Evolutionary conservation across 2,888 invertebrate species (phyloP).

Genomic region (Azorinus chamasolen): DNA sequence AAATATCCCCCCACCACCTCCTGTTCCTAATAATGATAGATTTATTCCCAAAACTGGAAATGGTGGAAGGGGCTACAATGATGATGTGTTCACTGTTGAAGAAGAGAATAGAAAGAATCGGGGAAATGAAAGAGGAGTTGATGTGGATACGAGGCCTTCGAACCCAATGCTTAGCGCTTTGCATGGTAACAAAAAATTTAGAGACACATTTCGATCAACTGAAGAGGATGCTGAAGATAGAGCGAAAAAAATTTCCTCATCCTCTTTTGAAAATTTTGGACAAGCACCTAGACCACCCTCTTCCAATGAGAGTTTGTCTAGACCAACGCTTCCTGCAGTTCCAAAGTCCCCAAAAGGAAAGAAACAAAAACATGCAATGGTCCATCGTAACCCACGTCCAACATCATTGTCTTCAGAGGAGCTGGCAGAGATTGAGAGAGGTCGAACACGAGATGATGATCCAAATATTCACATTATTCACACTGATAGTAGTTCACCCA

Average conservation of each 20-base stretch:
- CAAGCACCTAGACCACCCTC: slow-evolving; percentile 61
- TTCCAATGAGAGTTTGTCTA: slow-evolving; percentile 23
- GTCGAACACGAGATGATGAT: slow-evolving; percentile 37
- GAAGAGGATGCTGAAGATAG: slow-evolving; percentile 78
- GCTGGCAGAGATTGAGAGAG: slow-evolving; percentile 56
- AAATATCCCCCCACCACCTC: slow-evolving; percentile 12
- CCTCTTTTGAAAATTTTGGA: slow-evolving; percentile 58
- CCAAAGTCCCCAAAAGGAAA: slow-evolving; percentile 58
- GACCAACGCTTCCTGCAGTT: slow-evolving; percentile 69
- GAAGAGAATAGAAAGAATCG: too few species aligned
- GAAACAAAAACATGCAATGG: slow-evolving; percentile 70
- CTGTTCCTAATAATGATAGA: background rate
- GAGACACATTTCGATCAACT: slow-evolving; percentile 69
- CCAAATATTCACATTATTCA: slow-evolving; percentile 38
- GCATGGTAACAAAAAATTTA: slow-evolving; percentile 73
- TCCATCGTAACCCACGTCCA: slow-evolving; percentile 69
- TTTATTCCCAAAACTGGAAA: background rate
- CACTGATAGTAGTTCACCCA: slow-evolving; percentile 55
- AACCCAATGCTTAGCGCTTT: slow-evolving; percentile 73
- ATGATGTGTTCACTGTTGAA: background rate
- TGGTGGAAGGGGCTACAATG: too few species aligned
- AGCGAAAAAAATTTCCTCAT: slow-evolving; percentile 69
- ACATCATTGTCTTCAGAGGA: slow-evolving; percentile 75
- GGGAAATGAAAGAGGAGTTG: slow-evolving; percentile 26
- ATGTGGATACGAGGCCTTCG: slow-evolving; percentile 49